Base-by-base conservation (phyloP, 92 coral and sea anemone species). In the Parazoanthus atlanticus region DNA sequence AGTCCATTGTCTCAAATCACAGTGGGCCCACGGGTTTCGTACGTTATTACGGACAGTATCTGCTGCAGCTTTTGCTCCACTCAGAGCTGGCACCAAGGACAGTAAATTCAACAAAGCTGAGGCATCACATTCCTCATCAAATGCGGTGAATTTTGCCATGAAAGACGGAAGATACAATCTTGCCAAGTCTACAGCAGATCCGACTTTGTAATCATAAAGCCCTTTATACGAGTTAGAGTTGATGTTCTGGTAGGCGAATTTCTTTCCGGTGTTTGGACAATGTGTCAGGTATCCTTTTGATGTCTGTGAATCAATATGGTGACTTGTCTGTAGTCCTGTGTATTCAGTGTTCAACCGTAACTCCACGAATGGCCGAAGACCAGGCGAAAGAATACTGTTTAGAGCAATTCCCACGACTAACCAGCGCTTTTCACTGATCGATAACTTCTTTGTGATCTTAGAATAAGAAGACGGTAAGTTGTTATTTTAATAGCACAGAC, bases 11-110 rank as follows among this genome's bases (percentile, higher is more conserved):
- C 83, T 41, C 46, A 91, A 85, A 79, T 88, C 80, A 74, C 93
- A 91, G 66, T 91, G 93, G 8, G 93, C 93, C 93, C 93, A 91
- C 54, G 47, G 56, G 38, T 91, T 91, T 30, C 93, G 91, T 19
- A 91, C 91, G n/a, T 89, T 46, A 5, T 79, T 69, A 47, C 91
- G 79, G 19, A 91, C 91, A 66, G 16, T 67, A 10, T 78, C 56
- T 46, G 91, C 93, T 30, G 72, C 58, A 32, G 38, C 11, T 76
- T 78, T 52, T 26, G 84, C 77, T 9, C 72, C 32, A 17, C 88
- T 33, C 65, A 87, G 70, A 69, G 76, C 80, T 10, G 93, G 91
- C 26, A 80, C 88, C n/a, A 43, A 76, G 43, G 85, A 54, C 52
- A 91, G 80, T 8, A 91, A 25, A 11, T 26, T 54, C 61, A 88